Conservation (phyloP, 2,113 vertebrate genomes). For the Neodon shergylaensis region DNA sequence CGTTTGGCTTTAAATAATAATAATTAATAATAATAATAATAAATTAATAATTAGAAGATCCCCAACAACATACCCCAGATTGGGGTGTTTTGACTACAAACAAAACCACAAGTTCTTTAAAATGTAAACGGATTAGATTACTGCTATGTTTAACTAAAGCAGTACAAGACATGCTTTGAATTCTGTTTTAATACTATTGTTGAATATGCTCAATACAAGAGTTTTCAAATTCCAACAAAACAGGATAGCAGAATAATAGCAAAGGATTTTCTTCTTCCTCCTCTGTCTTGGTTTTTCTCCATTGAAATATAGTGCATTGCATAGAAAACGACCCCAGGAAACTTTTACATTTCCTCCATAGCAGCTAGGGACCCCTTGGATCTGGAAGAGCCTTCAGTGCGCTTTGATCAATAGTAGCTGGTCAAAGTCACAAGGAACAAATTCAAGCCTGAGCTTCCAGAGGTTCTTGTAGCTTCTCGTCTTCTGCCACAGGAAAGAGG, state of each 20-base stretch:
- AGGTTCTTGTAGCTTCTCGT: background rate
- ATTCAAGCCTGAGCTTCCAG: background rate
- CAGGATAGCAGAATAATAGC: background rate
- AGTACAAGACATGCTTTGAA: background rate
- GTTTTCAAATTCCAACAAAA: conserved; percentile 24
- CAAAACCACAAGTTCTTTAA: background rate
- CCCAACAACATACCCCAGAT: background rate
- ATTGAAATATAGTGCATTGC: background rate
- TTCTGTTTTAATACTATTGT: background rate
- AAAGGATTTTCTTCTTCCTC: background rate
- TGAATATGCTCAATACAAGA: background rate
- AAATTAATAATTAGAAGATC: background rate
- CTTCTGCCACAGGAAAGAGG: background rate
- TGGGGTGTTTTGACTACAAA: background rate
- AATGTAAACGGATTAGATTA: background rate
- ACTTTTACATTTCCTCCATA: background rate
- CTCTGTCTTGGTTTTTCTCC: background rate
- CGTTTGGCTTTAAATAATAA: background rate
- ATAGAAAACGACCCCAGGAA: background rate
- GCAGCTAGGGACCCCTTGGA: background rate
- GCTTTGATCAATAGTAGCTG: background rate
- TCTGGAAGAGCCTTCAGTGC: background rate
- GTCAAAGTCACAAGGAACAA: background rate
- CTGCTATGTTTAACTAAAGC: background rate
- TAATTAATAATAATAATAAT: too few species aligned